Evolutionary conservation across 2,113 vertebrate species (phyloP).

Genomic region (Crotalus horridus): DNA sequence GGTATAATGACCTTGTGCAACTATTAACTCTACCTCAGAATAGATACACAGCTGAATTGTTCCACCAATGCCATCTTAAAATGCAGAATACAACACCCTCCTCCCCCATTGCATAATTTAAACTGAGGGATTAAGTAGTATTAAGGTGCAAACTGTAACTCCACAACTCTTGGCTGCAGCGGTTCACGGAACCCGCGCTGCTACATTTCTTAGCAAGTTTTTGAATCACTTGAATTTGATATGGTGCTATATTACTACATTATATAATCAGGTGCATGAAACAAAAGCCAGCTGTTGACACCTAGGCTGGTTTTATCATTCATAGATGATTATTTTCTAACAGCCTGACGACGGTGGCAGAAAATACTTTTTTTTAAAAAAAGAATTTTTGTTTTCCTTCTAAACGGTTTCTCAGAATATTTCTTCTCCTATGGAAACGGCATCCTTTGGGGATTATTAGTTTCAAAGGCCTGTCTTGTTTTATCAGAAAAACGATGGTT

Average conservation of each 20-base stretch:
- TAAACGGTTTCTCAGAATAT: constrained; percentile 42
- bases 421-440: constrained; percentile 31
- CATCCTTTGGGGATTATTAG: constrained; percentile 18
- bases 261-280: constrained; percentile 30
- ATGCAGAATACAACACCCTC: constrained; percentile 31
- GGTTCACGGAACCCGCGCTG: constrained; percentile 38
- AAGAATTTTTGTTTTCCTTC: constrained; percentile 50
- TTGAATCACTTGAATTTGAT: constrained; percentile 69
- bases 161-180: constrained; percentile 40
- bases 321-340: constrained; percentile 50
- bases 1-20: constrained; percentile 38
- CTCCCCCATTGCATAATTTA: constrained; percentile 7
- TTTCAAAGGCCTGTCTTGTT: constrained; percentile 33
- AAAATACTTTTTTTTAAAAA: background rate
- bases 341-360: constrained; percentile 57
- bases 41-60: constrained; percentile 52
- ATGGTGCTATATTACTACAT: constrained; percentile 70
- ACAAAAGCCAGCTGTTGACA: constrained; percentile 12
- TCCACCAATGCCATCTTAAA: constrained; percentile 4
- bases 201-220: constrained; percentile 55
- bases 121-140: constrained; percentile 37
- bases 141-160: constrained; percentile 17
- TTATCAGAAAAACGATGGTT: constrained; percentile 46
- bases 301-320: constrained; percentile 35
- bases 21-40: constrained; percentile 71